A percentile compares a stretch with the other conserved stretches of the same genome.
phyloP scores from a whole-genome alignment of 2,797 vertebrate genomes.

The Anomalospiza imberbis region DNA sequence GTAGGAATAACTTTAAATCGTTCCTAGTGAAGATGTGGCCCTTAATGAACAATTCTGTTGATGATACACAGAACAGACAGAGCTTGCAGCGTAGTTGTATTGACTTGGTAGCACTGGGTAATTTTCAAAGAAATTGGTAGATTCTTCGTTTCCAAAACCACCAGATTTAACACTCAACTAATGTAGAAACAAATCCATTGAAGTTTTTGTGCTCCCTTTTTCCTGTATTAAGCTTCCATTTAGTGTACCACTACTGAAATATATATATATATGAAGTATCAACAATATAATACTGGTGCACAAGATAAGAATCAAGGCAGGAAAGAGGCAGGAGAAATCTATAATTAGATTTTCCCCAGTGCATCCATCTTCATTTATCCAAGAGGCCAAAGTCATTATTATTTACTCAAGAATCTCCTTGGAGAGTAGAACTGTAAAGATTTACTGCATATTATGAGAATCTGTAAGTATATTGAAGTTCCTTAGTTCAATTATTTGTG shows the following conservation, averaged over 20 bases:
- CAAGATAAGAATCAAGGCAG: not conserved
- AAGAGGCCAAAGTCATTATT: conserved; percentile 49
- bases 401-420: conserved; percentile 56
- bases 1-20: not conserved
- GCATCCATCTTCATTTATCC: conserved; percentile 58
- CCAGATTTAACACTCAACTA: not conserved
- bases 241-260: not conserved
- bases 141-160: not conserved
- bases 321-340: conserved; percentile 9
- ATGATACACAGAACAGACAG: not conserved
- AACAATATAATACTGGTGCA: not conserved
- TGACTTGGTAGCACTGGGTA: not conserved
- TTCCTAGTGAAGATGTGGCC: not conserved
- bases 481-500: conserved; percentile 30
- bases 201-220: not conserved
- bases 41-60: not conserved
- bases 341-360: conserved; percentile 57
- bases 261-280: not conserved
- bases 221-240: not conserved
- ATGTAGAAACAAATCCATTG: not conserved
- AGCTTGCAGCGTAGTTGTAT: not conserved
- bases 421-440: conserved; percentile 39
- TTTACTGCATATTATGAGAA: conserved; percentile 53
- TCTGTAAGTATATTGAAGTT: conserved; percentile 12
- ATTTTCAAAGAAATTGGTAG: not conserved